Evolutionary conservation across 2,797 vertebrate species (phyloP), one percentile per base, ranked within the genome.

Genomic region (Cynodonichthys magdalenae): DNA sequence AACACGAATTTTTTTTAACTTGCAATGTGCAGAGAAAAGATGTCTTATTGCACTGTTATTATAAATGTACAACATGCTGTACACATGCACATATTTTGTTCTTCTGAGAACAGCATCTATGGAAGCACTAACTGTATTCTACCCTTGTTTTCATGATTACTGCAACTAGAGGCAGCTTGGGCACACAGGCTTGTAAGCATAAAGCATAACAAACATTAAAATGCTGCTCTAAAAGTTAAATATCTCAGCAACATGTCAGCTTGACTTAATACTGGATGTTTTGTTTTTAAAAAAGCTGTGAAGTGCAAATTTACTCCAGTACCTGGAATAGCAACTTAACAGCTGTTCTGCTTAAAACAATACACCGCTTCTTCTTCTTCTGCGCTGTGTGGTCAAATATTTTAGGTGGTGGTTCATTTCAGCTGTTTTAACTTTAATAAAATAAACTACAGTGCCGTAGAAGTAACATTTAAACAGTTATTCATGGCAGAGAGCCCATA

Each of bases 361-460:
- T 28, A 53, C 5, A 50, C 10, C 48, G 59, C 39, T 36, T 65
- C 17, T 45, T 27, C n/a, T n/a, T n/a, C n/a, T n/a, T 48, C 8
- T 54, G 27, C 19, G 6, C 29, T 47, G 20, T 29, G 9, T 17
- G 7, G 34, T 70, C 45, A 57, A 20, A 17, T 49, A 29, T 27
- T 12, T 6, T 15, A 15, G 45, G n/a, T 42, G 46, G 14, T 59
- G 48, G 11, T 44, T 67, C 53, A 58, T 29, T 69, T 8, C 48
- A 62, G 71, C 71, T 72, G 74, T 50, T 64, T 77, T 54, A 14
- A 42, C 47, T 15, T 53, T 36, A 71, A 55, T 65, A 2, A 59
- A 63, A 66, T 17, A 44, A 0, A 19, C 8, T 2, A 15, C 31
- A 58, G 4, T 27, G 58, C 34, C 36, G 44, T 51, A 20, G 45